phyloP scores from a whole-genome alignment of 2,797 vertebrate species.

The Hippocampus kuda region DNA sequence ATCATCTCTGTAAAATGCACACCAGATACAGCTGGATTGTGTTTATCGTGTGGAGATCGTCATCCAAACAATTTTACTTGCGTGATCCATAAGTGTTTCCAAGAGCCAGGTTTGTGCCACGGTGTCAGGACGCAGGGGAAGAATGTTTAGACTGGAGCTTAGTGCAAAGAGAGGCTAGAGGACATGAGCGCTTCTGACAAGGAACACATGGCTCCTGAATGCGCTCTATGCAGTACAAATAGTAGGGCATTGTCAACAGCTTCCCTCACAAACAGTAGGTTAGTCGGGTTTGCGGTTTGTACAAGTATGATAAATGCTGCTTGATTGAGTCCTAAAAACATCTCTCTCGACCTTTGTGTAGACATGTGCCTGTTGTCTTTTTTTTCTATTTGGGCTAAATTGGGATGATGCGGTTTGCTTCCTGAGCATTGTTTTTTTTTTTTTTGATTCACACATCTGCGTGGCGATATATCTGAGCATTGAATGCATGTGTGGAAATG shows the following conservation, averaged over 20 bases:
- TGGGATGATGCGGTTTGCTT: not conserved
- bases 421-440: not conserved
- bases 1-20: conserved; percentile 47
- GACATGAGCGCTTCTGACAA: conserved; percentile 42
- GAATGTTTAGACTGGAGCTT: conserved; percentile 39
- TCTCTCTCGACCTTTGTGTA: too few species aligned
- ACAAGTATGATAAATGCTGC: too few species aligned
- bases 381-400: too few species aligned
- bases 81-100: conserved; percentile 43
- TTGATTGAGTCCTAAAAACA: too few species aligned
- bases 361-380: too few species aligned
- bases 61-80: conserved; percentile 59
- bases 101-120: conserved; percentile 47
- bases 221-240: conserved; percentile 1
- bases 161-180: conserved; percentile 23
- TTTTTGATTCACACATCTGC: not conserved
- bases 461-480: not conserved
- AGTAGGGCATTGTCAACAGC: not conserved
- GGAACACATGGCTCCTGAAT: conserved; percentile 47
- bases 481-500: not conserved
- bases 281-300: not conserved
- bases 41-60: conserved; percentile 58
- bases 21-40: conserved; percentile 58
- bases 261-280: not conserved
- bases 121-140: conserved; percentile 37